Percentiles rank a stretch among this genome's conserved stretches.
phyloP scores from a whole-genome alignment of 2,888 invertebrate genomes.

The Pandemis heparana region DNA sequence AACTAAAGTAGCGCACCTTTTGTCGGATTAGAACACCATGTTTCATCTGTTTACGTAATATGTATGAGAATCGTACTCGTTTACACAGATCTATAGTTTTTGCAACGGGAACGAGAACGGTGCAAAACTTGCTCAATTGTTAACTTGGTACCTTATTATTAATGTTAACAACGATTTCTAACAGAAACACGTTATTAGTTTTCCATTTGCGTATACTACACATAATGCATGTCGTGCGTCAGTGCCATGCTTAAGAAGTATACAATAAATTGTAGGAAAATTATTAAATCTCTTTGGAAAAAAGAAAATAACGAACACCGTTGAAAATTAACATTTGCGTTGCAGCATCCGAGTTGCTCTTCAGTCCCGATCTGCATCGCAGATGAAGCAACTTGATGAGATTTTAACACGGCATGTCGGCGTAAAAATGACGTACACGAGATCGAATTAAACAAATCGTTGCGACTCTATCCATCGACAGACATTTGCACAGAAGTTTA shows the following conservation, averaged over 20 bases:
- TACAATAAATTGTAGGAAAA: slow-evolving; percentile 5
- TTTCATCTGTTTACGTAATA: slow-evolving; percentile 66
- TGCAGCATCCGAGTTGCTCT: slow-evolving; percentile 43
- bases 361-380: slow-evolving; percentile 51
- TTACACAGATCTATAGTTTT: slow-evolving; percentile 53
- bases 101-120: slow-evolving; percentile 49
- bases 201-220: slow-evolving; percentile 35
- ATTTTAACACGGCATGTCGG: slow-evolving; percentile 62
- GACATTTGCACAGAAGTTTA: slow-evolving; percentile 64
- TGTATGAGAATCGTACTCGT: slow-evolving; percentile 56
- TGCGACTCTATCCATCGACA: slow-evolving; percentile 54
- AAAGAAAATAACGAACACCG: neutral
- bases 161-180: slow-evolving; percentile 11
- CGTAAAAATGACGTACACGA: slow-evolving; percentile 58
- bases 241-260: slow-evolving; percentile 29
- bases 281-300: neutral
- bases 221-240: slow-evolving; percentile 37
- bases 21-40: slow-evolving; percentile 65
- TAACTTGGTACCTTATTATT: neutral
- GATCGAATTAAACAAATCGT: slow-evolving; percentile 53
- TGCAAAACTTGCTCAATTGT: neutral
- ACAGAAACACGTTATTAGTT: slow-evolving; percentile 27
- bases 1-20: slow-evolving; percentile 74
- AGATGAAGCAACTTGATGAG: slow-evolving; percentile 59
- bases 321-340: slow-evolving; percentile 40